phyloP scores from a whole-genome alignment of 2,113 vertebrate species.

The Cryptoleucopteryx plumbea region DNA sequence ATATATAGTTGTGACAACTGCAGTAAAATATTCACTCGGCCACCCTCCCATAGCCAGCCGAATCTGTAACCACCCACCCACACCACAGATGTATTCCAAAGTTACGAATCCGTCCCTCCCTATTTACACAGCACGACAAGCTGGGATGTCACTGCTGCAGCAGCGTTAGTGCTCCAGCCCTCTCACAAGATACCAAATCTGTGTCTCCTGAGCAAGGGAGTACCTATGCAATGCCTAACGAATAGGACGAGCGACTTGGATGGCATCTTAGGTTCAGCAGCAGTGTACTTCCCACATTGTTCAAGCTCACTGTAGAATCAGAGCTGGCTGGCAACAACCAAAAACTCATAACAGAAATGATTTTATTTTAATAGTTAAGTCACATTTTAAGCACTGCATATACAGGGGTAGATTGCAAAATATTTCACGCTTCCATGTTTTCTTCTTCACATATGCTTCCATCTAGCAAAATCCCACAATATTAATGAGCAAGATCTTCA shows the following conservation, averaged over 20 bases:
- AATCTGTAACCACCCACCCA: not conserved
- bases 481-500: not conserved
- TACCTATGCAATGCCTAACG: not conserved
- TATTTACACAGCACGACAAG: not conserved
- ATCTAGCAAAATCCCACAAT: not conserved
- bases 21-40: not conserved
- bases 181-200: not conserved
- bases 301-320: not conserved
- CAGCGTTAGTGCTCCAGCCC: not conserved
- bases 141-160: not conserved
- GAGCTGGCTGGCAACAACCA: not conserved
- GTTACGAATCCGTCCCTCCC: not conserved
- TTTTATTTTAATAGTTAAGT: not conserved
- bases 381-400: not conserved
- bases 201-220: not conserved
- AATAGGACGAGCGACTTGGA: rapidly evolving
- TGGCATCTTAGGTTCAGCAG: not conserved
- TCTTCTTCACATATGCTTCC: not conserved
- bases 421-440: not conserved
- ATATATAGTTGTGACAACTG: conserved; percentile 37
- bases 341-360: not conserved
- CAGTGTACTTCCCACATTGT: rapidly evolving
- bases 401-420: not conserved
- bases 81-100: not conserved
- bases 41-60: not conserved